Conservation (phyloP, 2,113 vertebrate genomes). For the Danio rerio region GRCz12tu NC_133180.1:56373501-56374000, state of each 20-base stretch:
- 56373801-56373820: not conserved
- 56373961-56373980: too few species aligned
- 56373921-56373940: too few species aligned
- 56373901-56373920: too few species aligned
- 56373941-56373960: too few species aligned
- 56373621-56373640: slow-evolving; percentile 57
- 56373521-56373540: slow-evolving; percentile 70
- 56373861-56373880: too few species aligned
- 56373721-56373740: not conserved
- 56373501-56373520: slow-evolving; percentile 77
- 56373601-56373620: slow-evolving; percentile 75
- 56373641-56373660: slow-evolving; percentile 65
- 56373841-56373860: too few species aligned
- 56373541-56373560: slow-evolving; percentile 61
- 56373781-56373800: not conserved
- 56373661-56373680: slow-evolving; percentile 45
- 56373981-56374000: too few species aligned
- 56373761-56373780: not conserved
- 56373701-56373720: slow-evolving; percentile 9
- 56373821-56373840: not conserved
- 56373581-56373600: slow-evolving; percentile 68
- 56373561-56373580: slow-evolving; percentile 69
- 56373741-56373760: slow-evolving; percentile 9
- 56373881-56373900: too few species aligned
- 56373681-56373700: slow-evolving; percentile 39